Evolutionary conservation across 2,797 vertebrate species (phyloP).

Genomic region (Pristis pectinata): DNA sequence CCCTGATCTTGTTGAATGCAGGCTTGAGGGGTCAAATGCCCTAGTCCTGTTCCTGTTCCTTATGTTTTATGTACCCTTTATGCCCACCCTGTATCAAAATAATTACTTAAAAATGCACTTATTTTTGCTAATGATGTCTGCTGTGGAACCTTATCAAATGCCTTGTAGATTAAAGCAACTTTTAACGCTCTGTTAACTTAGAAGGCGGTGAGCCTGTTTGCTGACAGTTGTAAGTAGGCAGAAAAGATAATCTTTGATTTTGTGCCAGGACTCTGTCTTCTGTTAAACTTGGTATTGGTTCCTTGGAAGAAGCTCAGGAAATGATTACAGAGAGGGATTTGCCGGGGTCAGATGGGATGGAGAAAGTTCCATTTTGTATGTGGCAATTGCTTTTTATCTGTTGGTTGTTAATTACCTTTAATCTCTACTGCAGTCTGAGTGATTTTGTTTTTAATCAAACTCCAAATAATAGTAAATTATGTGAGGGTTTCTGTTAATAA

Average conservation of each 20-base stretch:
- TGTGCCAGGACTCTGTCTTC: neutral
- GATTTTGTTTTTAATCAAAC: neutral
- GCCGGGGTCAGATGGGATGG: neutral
- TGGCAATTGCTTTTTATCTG: neutral
- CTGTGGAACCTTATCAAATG: neutral
- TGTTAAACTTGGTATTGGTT: neutral
- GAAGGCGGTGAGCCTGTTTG: neutral
- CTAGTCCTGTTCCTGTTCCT: too few relatives aligned
- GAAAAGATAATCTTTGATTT: neutral
- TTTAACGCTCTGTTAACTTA: neutral
- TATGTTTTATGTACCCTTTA: too few relatives aligned
- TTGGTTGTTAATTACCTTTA: too few relatives aligned
- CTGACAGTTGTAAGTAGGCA: neutral
- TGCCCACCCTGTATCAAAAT: neutral
- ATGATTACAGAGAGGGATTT: neutral
- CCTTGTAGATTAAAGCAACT: neutral
- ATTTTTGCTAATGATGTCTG: neutral
- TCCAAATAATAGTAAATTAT: neutral
- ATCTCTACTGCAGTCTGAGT: neutral
- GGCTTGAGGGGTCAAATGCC: too few relatives aligned
- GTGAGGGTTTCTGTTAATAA: neutral
- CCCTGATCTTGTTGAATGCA: too few relatives aligned
- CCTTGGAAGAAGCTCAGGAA: neutral
- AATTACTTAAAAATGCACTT: neutral
- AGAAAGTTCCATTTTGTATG: neutral